Conservation (phyloP, 2,888 invertebrate species). For the Eueremaeus valkanovi region DNA sequence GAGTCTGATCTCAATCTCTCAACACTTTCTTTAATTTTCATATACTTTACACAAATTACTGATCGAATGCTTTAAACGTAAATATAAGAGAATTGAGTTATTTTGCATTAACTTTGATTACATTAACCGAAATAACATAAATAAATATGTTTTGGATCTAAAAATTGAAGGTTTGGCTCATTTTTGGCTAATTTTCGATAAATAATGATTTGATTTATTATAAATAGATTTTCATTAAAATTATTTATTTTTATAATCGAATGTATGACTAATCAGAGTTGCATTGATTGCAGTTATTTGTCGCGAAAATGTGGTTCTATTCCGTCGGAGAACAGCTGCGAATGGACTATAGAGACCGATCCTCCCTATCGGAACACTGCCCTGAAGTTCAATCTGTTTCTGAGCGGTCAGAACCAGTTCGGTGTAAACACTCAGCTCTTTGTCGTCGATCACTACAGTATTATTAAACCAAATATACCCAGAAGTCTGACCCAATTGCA, state of each 20-base stretch:
- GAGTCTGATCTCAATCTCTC: background rate
- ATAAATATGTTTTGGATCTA: too few relatives aligned
- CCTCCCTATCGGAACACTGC: slow-evolving; percentile 39
- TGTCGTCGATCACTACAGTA: slow-evolving; percentile 41
- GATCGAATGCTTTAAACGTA: background rate
- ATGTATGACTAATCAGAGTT: background rate
- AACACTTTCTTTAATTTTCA: too few relatives aligned
- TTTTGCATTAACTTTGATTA: too few relatives aligned
- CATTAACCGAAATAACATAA: too few relatives aligned
- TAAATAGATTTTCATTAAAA: too few relatives aligned
- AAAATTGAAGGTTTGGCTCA: too few relatives aligned
- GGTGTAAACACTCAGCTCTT: slow-evolving; percentile 39
- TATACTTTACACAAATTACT: background rate
- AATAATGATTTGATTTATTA: too few relatives aligned
- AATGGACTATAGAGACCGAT: slow-evolving; percentile 41
- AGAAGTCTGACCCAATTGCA: background rate
- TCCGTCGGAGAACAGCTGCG: slow-evolving; percentile 39
- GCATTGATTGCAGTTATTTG: background rate
- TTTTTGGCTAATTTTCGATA: too few relatives aligned
- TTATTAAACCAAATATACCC: slow-evolving; percentile 43
- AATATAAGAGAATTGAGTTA: too few relatives aligned
- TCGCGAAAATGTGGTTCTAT: slow-evolving; percentile 1
- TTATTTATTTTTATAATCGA: background rate
- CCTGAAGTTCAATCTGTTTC: slow-evolving; percentile 35
- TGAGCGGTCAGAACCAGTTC: slow-evolving; percentile 42